Percentiles rank a stretch among this genome's conserved stretches.
These are phyloP conservation scores for Drosophila busckii DNA, from an alignment of 1,140 invertebrate genomes.

Conservation along the genomic window DNA sequence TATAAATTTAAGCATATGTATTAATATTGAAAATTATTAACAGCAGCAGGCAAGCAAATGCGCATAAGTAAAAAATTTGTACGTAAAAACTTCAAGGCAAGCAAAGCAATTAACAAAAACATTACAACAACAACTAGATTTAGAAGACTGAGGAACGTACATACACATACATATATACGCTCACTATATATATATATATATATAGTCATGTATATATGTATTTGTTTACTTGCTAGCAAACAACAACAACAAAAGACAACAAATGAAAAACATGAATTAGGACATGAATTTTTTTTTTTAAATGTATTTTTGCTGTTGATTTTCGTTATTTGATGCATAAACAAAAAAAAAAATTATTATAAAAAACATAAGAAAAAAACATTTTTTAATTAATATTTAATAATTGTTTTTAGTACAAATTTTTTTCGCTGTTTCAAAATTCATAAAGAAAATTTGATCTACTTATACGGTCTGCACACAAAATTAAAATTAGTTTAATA, in stretches of 20 bases:
- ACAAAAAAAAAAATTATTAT: slow-evolving; percentile 27
- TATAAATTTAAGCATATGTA: slow-evolving; percentile 17
- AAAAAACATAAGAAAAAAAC: slow-evolving; percentile 22
- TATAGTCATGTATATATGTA: too few species aligned
- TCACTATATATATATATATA: too few species aligned
- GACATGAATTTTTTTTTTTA: slow-evolving; percentile 32
- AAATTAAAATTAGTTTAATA: slow-evolving; percentile 42
- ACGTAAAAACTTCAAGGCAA: slow-evolving; percentile 65
- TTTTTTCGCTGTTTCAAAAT: slow-evolving; percentile 60
- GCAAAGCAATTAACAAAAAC: slow-evolving; percentile 45
- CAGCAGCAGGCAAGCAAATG: slow-evolving; percentile 7
- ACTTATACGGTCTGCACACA: too few species aligned
- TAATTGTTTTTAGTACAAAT: slow-evolving; percentile 70
- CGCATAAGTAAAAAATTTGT: slow-evolving; percentile 45
- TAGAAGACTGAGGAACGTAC: slow-evolving; percentile 71
- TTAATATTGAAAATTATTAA: slow-evolving; percentile 11
- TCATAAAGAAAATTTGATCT: slow-evolving; percentile 30
- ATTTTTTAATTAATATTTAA: slow-evolving; percentile 70
- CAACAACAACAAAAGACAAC: slow-evolving; percentile 18
- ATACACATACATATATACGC: too few species aligned
- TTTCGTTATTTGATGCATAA: slow-evolving; percentile 67
- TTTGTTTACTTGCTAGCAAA: slow-evolving; percentile 37
- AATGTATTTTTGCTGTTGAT: slow-evolving; percentile 69
- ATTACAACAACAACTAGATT: slow-evolving; percentile 68
- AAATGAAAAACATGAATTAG: neutral